Base-by-base conservation (phyloP, 2,113 vertebrate species). In the Neotoma lepida region DNA sequence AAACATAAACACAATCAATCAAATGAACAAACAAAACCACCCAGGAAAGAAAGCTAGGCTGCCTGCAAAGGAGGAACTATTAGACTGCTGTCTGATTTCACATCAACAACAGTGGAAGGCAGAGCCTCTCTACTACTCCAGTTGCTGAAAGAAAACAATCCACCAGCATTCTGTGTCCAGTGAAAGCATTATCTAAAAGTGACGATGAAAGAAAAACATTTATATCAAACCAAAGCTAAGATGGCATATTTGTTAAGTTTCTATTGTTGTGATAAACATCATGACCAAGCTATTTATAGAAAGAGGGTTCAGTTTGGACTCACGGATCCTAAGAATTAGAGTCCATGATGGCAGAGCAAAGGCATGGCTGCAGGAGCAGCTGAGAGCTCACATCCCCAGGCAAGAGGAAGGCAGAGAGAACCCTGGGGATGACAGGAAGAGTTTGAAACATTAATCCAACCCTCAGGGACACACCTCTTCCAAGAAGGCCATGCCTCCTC, bases 21-120 rank as follows among this genome's bases (percentile, higher is more conserved):
- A 33, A 61, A 64, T 1, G 5, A 88, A 41, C n/a, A 61, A 73
- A n/a, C 35, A 70, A 22, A 39, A 13, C 6, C 18, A 93, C 20
- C 56, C 20, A 66, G 9, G 49, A 94, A 95, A 89, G 64, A 77
- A 58, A 39, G 22, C 20, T 9, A 92, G 39, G 81, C 82, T 63
- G 22, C 26, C 35, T 87, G 74, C 80, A 86, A 73, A 84, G 46
- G 54, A 87, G 68, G 89, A 77, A 44, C 35, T 51, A 77, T 70
- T 80, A 49, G 35, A 78, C 22, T 93, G 39, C 81, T 73, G 71
- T 81, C 66, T 94, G 86, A 93, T 88, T 93, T 96, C 51, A 81
- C 22, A 68, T 22, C 49, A 44, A 3, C 44, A 91, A 17, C 76
- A 86, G 13, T 41, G 87, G 91, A 84, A 94, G 49, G 22, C 26